Percentiles rank a stretch among this genome's conserved stretches.
Evolutionary conservation across 2,797 vertebrate species (phyloP).

Genomic region (Enteromius unitaeniatus): DNA sequence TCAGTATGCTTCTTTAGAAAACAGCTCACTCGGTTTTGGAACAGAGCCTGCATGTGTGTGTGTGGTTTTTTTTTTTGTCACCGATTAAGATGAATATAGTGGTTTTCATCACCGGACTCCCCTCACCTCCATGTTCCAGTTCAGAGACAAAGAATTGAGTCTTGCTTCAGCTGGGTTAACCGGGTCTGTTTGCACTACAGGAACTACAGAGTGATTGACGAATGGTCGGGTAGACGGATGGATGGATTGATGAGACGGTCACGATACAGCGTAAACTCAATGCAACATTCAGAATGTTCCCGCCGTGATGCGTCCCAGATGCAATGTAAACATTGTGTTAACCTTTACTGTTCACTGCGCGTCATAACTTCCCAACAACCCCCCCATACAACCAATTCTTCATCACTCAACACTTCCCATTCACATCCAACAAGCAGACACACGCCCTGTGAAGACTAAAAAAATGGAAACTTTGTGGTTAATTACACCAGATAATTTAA

Average conservation of each 20-base stretch:
- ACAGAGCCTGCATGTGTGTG: constrained; percentile 61
- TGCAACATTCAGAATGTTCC: constrained; percentile 14
- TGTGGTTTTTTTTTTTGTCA: constrained; percentile 43
- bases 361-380: neutral
- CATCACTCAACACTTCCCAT: constrained; percentile 26
- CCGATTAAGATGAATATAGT: constrained; percentile 11
- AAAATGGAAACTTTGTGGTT: constrained; percentile 84
- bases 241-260: constrained; percentile 28
- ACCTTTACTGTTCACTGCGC: constrained; percentile 27
- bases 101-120: constrained; percentile 32
- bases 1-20: neutral
- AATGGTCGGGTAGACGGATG: constrained; percentile 17
- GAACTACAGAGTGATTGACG: constrained; percentile 9
- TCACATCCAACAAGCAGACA: constrained; percentile 61
- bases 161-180: constrained; percentile 19
- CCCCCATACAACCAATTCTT: neutral
- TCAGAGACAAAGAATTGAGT: constrained; percentile 31
- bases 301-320: neutral
- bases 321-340: constrained; percentile 49
- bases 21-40: neutral
- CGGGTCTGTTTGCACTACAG: constrained; percentile 21
- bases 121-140: constrained; percentile 37
- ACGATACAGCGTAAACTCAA: neutral
- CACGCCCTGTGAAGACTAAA: constrained; percentile 39
- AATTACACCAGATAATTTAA: constrained; percentile 96